Percentiles rank a stretch among this genome's conserved stretches.
Evolutionary conservation across 2,888 invertebrate genomes (phyloP).

Genomic region (Mimumesa dahlbomi): DNA sequence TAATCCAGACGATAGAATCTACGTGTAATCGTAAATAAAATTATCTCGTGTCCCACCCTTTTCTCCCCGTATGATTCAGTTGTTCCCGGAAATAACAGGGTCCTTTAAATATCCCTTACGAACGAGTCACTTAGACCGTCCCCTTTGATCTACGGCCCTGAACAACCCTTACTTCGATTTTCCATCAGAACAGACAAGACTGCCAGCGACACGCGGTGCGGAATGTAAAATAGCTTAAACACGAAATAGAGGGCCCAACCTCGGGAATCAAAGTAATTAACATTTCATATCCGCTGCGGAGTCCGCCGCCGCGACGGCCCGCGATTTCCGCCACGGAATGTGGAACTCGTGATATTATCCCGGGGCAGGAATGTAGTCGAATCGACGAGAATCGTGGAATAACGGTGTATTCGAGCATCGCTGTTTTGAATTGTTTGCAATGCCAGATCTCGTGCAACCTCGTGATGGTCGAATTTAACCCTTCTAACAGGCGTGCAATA

Average conservation of each 20-base stretch:
- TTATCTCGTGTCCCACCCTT: too few relatives aligned
- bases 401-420: neutral
- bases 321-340: slow-evolving; percentile 41
- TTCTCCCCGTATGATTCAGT: too few relatives aligned
- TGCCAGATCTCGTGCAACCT: too few relatives aligned
- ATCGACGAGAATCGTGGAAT: slow-evolving; percentile 13
- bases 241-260: slow-evolving; percentile 50
- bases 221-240: slow-evolving; percentile 59
- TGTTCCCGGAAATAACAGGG: too few relatives aligned
- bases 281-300: slow-evolving; percentile 48
- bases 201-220: slow-evolving; percentile 40
- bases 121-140: neutral
- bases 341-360: slow-evolving; percentile 9
- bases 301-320: slow-evolving; percentile 3
- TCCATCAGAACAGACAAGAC: slow-evolving; percentile 26
- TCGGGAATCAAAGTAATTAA: slow-evolving; percentile 62
- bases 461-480: too few relatives aligned
- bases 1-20: too few relatives aligned
- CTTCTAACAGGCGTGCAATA: too few relatives aligned
- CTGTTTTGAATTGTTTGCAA: too few relatives aligned
- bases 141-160: slow-evolving; percentile 38
- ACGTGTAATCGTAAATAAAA: too few relatives aligned
- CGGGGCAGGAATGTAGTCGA: slow-evolving; percentile 20
- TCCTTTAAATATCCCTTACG: neutral
- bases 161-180: slow-evolving; percentile 23